Evolutionary conservation across 2,113 vertebrate species (phyloP), one percentile per base, ranked within the genome.

Genomic region (Prunella fulvescens): DNA sequence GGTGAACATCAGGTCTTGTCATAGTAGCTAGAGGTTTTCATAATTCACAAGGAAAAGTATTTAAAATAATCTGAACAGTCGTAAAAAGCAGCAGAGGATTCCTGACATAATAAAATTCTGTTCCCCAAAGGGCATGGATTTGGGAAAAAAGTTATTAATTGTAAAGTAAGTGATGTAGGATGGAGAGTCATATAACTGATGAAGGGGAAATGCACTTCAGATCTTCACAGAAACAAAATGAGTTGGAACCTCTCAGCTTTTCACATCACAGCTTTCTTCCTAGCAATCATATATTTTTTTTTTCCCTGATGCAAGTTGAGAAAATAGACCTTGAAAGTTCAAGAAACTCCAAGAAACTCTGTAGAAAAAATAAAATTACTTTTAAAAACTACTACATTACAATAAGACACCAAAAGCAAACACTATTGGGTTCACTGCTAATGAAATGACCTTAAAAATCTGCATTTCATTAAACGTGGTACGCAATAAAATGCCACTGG

Each of bases 71-170:
- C 39, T 1, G 2, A 88, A 37, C 28, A 42, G 19, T 10, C 47
- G 31, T 45, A 88, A 88, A 94, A 91, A 71, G 51, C 67, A 93
- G 81, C 48, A 77, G 79, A 97, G 81, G 64, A 95, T 94, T 94
- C 72, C 71, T 92, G 56, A 71, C 77, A 62, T 84, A 95, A 93
- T 93, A 94, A 95, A 90, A 94, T 74, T 78, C 47, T 33, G 40
- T n/a, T 92, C 89, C 88, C 93, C 28, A 78, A 88, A 86, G 92
- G 79, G 64, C 31, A 79, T 14, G 40, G 92, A 93, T 83, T 66
- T 77, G 47, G 61, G 37, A 89, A 89, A 87, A 61, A 84, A 73
- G 28, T 25, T 57, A 88, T 81, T 90, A 92, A 95, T 83, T 96
- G 64, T 81, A 92, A 95, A 92, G 24, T 58, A 94, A 95, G 58